Evolutionary conservation across 2,113 vertebrate species (phyloP).

Genomic region (Corvus hawaiiensis): DNA sequence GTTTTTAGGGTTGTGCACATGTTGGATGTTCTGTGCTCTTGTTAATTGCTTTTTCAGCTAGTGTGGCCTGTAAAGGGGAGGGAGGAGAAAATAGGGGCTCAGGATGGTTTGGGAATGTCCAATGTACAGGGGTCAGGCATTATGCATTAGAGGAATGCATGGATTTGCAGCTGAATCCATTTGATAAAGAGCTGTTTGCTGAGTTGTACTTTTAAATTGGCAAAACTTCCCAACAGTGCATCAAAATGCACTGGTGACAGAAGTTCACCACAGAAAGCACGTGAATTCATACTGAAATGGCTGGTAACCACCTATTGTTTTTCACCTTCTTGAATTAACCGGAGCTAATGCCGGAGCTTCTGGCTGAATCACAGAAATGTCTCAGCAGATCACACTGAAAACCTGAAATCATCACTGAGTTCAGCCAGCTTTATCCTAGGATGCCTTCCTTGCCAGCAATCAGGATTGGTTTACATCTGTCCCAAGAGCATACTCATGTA

Average conservation of each 20-base stretch:
- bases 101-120: background rate
- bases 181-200: background rate
- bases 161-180: background rate
- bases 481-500: background rate
- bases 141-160: background rate
- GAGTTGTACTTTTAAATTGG: background rate
- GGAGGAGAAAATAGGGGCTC: background rate
- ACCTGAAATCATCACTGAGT: background rate
- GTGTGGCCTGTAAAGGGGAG: background rate
- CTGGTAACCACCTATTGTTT: background rate
- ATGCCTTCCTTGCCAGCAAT: background rate
- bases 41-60: background rate
- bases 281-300: background rate
- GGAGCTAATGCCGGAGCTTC: background rate
- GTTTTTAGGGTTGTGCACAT: background rate
- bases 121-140: background rate
- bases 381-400: background rate
- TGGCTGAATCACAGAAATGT: background rate
- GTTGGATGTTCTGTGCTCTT: background rate
- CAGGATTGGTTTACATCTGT: background rate
- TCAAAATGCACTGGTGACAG: background rate
- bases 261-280: background rate
- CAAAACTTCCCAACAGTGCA: background rate
- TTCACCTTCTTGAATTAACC: background rate
- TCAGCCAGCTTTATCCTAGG: background rate